Base-by-base conservation (phyloP, 2,888 invertebrate species). In the Phrixothrix hirtus region DNA sequence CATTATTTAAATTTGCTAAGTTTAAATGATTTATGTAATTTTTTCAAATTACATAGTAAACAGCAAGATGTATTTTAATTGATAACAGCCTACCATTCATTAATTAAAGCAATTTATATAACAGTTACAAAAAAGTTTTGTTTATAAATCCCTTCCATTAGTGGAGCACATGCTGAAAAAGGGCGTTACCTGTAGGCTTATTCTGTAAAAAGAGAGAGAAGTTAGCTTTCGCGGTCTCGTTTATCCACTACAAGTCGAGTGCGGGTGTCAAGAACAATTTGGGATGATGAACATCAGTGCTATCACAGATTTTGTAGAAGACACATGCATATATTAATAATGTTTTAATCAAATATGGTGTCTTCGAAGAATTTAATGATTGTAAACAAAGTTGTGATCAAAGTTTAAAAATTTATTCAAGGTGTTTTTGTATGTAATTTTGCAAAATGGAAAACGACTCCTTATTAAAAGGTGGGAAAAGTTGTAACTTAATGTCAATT, bases 221-320 rank as follows among this genome's bases (percentile, higher is more conserved):
- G 37, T 42, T 35, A 42, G 41, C 49, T 50, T 59, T 63, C 65
- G 64, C 63, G 61, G 64, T 58, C 56, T 57, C 58, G 47, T 48
- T 43, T 43, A 43, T 53, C 47, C 58, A 58, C 58, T 57, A 51
- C 65, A 62, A 65, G 63, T 63, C 65, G 64, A 59, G 70, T 67
- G 68, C 67, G 65, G n/a, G 66, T 70, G 68, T 70, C 69, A 66
- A 68, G 61, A 68, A 64, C 66, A 68, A 70, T 72, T 71, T 71
- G 63, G 65, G 66, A 63, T 70, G 65, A 70, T 66, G 66, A 60
- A 63, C 65, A 62, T 63, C 64, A 73, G 73, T 73, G 59, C 64
- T 58, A 66, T 61, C 66, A 60, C 61, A 63, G 70, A 66, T 66
- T 65, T 65, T 61, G 64, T 37, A 25, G 46, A 51, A 44, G 46